Base-by-base conservation (phyloP, 53 echinoderm and acorn worm species). In the Stichopus horrens region DNA sequence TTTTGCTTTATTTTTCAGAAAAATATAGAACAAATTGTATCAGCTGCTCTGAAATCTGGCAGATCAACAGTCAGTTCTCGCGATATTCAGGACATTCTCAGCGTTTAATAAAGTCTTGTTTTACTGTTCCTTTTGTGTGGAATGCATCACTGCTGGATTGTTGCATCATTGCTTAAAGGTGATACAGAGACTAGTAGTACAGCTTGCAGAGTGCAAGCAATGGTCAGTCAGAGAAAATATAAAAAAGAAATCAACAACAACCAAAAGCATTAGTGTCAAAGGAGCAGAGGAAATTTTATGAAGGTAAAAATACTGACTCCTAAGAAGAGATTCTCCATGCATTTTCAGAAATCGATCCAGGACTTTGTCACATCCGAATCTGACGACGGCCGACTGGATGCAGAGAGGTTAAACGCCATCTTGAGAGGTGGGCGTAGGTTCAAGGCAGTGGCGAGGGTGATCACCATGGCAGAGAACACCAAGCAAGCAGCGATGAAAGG, bases 361-460 rank as follows among this genome's bases (percentile, higher is more conserved):
- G 92, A 92, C 58, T 83, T 90, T 16, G 89, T 92, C 83, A 77
- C 37, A 8, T 75, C 92, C 5, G 73, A 83, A 53, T 16, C 87
- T 11, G 54, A 54, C 60, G 84, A 6, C 6, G 81, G 81, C 52
- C 13, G 19, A 57, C 52, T 90, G 75, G 55, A 9, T 20, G 54
- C 66, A 4, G 65, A 86, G 51, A 89, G 91, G 58, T 58, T 94
- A 54, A 91, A 94, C 54, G 74, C 83, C 18, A 86, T 93, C 55
- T 86, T 94, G 76, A 79, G 80, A 56, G 23, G 79, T n/a, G 90
- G 90, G 7, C 74, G 83, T 1, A 88, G 91, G 55, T 96, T 96
- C 88, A 89, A 86, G 76, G 94, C 90, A 0, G 96, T 93, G 6
- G 96, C 94, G 9, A 80, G 88, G 55, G 92, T 96, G 19, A 80